Percentiles rank a stretch among this genome's conserved stretches.
These are phyloP conservation scores for Alligator sinensis DNA, from an alignment of 2,113 vertebrate species.

Conservation along the genomic window DNA sequence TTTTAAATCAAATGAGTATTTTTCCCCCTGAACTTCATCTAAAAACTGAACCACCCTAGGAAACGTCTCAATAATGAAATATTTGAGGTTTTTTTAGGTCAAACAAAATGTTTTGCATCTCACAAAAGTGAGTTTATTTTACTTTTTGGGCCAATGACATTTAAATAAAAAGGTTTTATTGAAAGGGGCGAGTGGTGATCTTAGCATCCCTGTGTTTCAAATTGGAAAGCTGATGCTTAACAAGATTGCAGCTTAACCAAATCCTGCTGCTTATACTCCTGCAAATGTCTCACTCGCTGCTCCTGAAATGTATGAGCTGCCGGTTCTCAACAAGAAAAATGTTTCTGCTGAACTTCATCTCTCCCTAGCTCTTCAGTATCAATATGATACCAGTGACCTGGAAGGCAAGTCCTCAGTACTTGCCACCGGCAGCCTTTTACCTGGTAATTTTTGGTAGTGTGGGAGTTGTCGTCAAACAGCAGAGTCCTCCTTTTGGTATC, in stretches of 20 bases:
- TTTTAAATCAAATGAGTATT: no score
- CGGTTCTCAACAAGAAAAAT: not conserved
- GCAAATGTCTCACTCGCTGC: not conserved
- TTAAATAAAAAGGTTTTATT: no score
- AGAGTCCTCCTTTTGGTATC: not conserved
- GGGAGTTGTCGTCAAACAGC: not conserved
- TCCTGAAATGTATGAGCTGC: not conserved
- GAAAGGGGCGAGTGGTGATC: not conserved
- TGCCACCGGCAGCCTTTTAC: not conserved
- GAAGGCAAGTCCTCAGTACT: not conserved
- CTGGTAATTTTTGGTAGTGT: conserved; percentile 30
- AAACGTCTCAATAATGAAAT: no score
- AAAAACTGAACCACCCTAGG: no score
- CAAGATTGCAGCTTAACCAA: not conserved
- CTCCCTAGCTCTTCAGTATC: not conserved
- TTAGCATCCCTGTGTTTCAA: fast-evolving
- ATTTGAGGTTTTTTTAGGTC: no score
- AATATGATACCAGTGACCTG: not conserved
- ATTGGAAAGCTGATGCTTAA: not conserved
- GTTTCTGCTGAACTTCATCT: not conserved
- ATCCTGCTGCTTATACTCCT: not conserved
- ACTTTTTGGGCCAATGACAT: no score
- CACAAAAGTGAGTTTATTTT: no score
- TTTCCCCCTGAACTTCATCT: no score
- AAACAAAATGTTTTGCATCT: no score